Percentiles rank a stretch among this genome's conserved stretches.
These are phyloP conservation scores for Erebia epiphron DNA, from an alignment of 2,888 invertebrate species.

Conservation along the genomic window DNA sequence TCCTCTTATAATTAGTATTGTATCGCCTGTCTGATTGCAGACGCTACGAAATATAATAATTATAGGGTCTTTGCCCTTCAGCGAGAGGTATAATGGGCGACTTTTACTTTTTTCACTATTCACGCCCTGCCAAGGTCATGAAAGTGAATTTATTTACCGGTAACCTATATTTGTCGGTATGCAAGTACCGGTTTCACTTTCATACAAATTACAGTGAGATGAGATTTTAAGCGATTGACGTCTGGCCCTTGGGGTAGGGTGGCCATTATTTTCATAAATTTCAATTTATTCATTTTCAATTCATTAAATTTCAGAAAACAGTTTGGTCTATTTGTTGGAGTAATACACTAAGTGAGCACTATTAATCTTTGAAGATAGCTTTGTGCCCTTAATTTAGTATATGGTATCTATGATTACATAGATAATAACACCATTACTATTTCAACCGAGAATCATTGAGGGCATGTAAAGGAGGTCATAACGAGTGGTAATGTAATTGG, in stretches of 20 bases:
- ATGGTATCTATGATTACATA: too few species aligned
- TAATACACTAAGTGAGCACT: too few species aligned
- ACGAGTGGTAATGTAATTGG: too few species aligned
- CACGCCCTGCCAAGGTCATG: conserved; percentile 39
- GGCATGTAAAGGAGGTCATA: too few species aligned
- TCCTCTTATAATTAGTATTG: too few species aligned
- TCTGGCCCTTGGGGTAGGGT: conserved; percentile 21
- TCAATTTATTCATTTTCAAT: too few species aligned
- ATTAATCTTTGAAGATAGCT: too few species aligned
- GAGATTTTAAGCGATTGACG: conserved; percentile 27
- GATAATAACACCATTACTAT: too few species aligned
- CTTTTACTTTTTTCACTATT: conserved; percentile 41
- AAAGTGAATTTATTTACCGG: conserved; percentile 38
- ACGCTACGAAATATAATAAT: conserved; percentile 25
- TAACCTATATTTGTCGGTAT: conserved; percentile 39
- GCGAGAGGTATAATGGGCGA: conserved; percentile 24
- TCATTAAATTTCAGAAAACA: too few species aligned
- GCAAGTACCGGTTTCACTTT: conserved; percentile 70
- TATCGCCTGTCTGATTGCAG: not conserved
- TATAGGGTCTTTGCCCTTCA: conserved; percentile 28
- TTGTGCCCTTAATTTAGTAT: too few species aligned
- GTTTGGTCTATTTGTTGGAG: too few species aligned
- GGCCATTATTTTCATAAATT: not conserved
- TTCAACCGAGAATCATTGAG: too few species aligned
- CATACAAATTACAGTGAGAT: conserved; percentile 55